Evolutionary conservation across 1,140 invertebrate species (phyloP).

Genomic region (Hyphantria cunea): DNA sequence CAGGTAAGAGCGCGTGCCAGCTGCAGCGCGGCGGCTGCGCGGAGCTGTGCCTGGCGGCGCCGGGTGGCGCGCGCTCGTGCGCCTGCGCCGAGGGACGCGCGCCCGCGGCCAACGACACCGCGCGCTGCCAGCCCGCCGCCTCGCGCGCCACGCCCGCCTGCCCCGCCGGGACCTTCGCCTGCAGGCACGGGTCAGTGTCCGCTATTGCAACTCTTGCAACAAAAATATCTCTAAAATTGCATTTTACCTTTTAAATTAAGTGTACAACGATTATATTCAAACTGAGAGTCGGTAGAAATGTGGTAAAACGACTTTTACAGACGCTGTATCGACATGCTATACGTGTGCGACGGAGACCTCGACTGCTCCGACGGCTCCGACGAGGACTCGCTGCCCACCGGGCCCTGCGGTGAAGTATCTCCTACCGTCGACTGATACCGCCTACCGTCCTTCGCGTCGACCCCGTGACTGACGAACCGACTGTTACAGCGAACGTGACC

Average conservation of each 20-base stretch:
- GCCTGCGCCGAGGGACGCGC: conserved; percentile 73
- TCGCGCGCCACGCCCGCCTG: conserved; percentile 69
- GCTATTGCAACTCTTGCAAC: conserved; percentile 47
- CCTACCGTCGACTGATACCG: no score
- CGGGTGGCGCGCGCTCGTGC: conserved; percentile 81
- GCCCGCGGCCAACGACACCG: conserved; percentile 13
- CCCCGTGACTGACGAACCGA: no score
- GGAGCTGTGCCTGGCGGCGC: conserved; percentile 81
- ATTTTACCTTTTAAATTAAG: no score
- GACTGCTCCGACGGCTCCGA: conserved; percentile 94
- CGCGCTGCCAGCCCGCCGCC: conserved; percentile 9
- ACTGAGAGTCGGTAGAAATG: no score
- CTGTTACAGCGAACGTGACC: conserved; percentile 82
- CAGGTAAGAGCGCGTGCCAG: conserved; percentile 86
- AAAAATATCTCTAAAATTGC: no score
- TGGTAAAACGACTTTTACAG: no score
- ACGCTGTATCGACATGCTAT: conserved; percentile 81
- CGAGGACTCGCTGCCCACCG: conserved; percentile 83
- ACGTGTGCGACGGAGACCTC: conserved; percentile 89
- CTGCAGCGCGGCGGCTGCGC: conserved; percentile 77
- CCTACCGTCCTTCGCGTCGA: no score
- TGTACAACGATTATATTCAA: no score
- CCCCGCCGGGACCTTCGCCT: conserved; percentile 61
- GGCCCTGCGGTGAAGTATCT: conserved; percentile 81
- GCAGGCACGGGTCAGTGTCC: conserved; percentile 84